A percentile compares a stretch with the other conserved stretches of the same genome.
phyloP scores from a whole-genome alignment of 2,888 invertebrate genomes.

The Polyommatus iphigenia region DNA sequence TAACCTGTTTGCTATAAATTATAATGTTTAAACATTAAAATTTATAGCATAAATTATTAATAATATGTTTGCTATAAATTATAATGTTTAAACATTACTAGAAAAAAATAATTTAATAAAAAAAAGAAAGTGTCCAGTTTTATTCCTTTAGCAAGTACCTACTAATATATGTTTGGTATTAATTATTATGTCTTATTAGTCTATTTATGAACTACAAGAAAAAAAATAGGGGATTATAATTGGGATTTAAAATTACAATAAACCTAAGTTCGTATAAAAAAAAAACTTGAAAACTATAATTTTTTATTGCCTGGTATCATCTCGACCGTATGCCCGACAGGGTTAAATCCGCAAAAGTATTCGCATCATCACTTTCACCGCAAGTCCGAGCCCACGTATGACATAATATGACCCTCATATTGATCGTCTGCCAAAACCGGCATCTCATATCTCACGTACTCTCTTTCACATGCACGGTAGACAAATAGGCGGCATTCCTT shows the following conservation, averaged over 20 bases:
- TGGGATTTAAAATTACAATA: too few relatives aligned
- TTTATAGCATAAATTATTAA: too few relatives aligned
- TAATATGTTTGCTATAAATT: too few relatives aligned
- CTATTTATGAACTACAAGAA: too few relatives aligned
- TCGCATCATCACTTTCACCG: conserved; percentile 14
- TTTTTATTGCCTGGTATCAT: neutral
- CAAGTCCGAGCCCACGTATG: conserved; percentile 2
- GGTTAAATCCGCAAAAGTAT: neutral
- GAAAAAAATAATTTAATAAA: too few relatives aligned
- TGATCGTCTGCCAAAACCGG: conserved; percentile 10
- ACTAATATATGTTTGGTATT: too few relatives aligned
- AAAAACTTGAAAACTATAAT: neutral
- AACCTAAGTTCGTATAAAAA: neutral
- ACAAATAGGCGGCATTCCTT: neutral
- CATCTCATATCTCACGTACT: neutral
- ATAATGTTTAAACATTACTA: too few relatives aligned
- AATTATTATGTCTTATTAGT: too few relatives aligned
- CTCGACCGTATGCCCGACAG: neutral
- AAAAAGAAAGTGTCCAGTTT: too few relatives aligned
- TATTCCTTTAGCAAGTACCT: too few relatives aligned
- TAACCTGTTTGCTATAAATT: neutral
- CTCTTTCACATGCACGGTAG: neutral
- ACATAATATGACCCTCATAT: conserved; percentile 18
- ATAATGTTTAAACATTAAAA: too few relatives aligned
- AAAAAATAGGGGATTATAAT: too few relatives aligned